Evolutionary conservation across 1,140 invertebrate species (phyloP), one percentile per base, ranked within the genome.

Genomic region (Heliconius eleuchia): DNA sequence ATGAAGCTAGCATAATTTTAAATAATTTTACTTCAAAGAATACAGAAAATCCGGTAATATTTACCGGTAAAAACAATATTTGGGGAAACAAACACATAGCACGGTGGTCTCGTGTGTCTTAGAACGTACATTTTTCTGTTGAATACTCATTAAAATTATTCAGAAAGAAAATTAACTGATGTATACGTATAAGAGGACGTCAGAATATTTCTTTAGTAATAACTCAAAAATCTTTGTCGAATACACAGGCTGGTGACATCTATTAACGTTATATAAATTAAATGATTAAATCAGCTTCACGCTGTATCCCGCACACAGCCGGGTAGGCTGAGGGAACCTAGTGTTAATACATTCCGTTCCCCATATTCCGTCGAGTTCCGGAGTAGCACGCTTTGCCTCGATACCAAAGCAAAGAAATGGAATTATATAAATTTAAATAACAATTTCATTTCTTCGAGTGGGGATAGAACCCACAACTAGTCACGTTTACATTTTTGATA

Each of bases 141-240:
- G 9, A 30, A 27, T 30, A 16, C 60, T 66, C 60, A 66, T 66
- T 66, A 66, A 66, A 66, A 16, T 66, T 66, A 27, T 66, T 66
- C 27, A 66, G 60, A 66, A 66, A 30, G 60, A 66, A 66, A 66
- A 66, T 66, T 23, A 30, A 27, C 9, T 66, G 55, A 57, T 23
- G 27, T 30, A 66, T 66, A 23, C 60, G 23, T 66, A 66, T 66
- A 66, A 66, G 30, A 66, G 60, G 60, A 27, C 16, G 60, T 66
- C 60, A 66, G 11, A 66, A 66, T 13, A 66, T 66, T 66, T 66
- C 23, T 30, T 27, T 66, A 66, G 60, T 66, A 66, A 66, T 66
- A 27, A 66, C 60, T 66, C 60, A 66, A 66, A 66, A 66, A 66
- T 5, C 23, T 30, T 4, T 11, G 60, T 30, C 57, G 57, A 66